phyloP scores from a whole-genome alignment of 1,140 invertebrate species.

The Drosophila triauraria region DNA sequence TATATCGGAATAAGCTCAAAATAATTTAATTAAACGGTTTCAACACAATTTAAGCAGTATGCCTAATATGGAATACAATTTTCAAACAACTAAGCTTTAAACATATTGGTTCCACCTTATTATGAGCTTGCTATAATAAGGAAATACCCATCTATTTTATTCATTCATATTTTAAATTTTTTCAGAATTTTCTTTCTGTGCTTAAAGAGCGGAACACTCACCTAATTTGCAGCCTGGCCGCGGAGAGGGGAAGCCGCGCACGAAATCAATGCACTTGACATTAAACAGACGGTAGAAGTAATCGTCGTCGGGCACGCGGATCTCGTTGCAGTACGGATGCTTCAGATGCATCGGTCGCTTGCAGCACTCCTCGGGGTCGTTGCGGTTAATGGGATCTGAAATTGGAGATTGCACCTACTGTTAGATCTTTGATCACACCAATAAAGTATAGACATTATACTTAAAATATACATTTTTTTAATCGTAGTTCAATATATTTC shows the following conservation, averaged over 20 bases:
- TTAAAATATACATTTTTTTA: not conserved
- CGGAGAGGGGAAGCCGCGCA: slow-evolving; percentile 93
- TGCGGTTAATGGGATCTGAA: slow-evolving; percentile 92
- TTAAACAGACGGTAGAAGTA: slow-evolving; percentile 95
- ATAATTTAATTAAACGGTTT: too few relatives aligned
- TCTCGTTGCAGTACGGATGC: slow-evolving; percentile 97
- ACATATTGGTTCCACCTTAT: too few relatives aligned
- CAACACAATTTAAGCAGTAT: too few relatives aligned
- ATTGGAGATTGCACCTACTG: not conserved
- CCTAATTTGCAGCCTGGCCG: slow-evolving; percentile 93
- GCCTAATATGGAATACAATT: too few relatives aligned
- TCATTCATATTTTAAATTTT: not conserved
- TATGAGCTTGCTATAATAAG: too few relatives aligned
- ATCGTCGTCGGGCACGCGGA: slow-evolving; percentile 94
- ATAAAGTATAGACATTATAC: not conserved
- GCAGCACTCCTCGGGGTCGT: slow-evolving; percentile 96
- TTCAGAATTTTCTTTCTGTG: not conserved
- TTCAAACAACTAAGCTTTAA: too few relatives aligned
- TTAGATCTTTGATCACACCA: slow-evolving; percentile 8
- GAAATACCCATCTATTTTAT: not conserved
- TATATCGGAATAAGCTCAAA: not conserved
- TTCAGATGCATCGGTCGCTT: slow-evolving; percentile 90
- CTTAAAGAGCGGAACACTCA: slow-evolving; percentile 71
- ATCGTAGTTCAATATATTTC: not conserved
- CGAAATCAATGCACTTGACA: slow-evolving; percentile 94